phyloP scores from a whole-genome alignment of 1,140 invertebrate genomes.

The Sinella curviseta region DNA sequence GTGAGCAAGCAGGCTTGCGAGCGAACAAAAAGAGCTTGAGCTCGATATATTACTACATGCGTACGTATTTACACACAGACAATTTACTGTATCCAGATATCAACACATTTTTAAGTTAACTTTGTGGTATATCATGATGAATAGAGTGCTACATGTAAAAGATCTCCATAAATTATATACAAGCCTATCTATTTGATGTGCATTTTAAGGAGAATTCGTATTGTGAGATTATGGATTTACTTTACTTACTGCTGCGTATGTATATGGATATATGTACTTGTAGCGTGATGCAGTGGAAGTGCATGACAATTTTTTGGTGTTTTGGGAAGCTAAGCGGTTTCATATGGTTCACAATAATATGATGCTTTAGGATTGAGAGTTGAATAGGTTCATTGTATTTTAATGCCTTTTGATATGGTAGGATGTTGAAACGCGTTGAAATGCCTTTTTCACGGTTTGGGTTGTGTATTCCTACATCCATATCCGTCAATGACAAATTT shows the following conservation, averaged over 20 bases:
- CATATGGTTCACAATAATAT: no score
- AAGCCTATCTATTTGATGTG: neutral
- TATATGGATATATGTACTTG: neutral
- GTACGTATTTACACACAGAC: neutral
- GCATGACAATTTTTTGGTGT: no score
- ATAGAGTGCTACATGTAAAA: neutral
- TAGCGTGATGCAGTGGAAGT: no score
- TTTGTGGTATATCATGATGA: no score
- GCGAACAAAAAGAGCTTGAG: no score
- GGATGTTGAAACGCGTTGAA: no score
- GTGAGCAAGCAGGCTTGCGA: no score
- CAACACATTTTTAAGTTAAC: neutral
- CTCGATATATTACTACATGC: neutral
- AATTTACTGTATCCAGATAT: neutral
- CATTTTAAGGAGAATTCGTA: neutral
- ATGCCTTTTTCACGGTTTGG: no score
- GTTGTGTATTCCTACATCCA: neutral
- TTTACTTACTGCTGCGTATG: neutral
- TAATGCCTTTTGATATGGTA: no score
- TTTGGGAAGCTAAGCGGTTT: no score
- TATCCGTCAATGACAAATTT: neutral
- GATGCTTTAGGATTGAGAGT: no score
- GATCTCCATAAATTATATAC: neutral
- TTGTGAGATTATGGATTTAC: neutral
- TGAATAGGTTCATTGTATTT: no score